Percentiles rank a stretch among this genome's conserved stretches.
These are phyloP conservation scores for Zapus hudsonius DNA, from an alignment of 2,113 vertebrate genomes.

Conservation along the genomic window DNA sequence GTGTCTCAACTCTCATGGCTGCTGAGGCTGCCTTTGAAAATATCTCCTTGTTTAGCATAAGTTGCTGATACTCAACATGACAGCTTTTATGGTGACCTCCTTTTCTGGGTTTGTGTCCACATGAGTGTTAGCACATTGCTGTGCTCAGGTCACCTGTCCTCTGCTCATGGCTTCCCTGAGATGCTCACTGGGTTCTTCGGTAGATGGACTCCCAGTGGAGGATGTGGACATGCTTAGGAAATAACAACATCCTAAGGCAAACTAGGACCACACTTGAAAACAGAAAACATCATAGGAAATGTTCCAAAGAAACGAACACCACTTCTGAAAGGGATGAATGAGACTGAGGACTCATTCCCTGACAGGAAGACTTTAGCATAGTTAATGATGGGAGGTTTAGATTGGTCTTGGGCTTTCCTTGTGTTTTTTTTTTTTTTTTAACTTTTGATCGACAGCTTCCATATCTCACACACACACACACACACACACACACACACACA, in stretches of 20 bases:
- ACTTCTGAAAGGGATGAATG: not conserved
- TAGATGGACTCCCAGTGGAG: not conserved
- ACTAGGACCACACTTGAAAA: not conserved
- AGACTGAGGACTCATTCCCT: not conserved
- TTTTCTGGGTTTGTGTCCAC: not conserved
- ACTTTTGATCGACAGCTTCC: too few species aligned
- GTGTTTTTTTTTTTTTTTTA: too few species aligned
- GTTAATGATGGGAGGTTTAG: not conserved
- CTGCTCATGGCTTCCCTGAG: not conserved
- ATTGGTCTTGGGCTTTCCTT: not conserved
- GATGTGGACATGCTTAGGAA: not conserved
- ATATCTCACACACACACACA: too few species aligned
- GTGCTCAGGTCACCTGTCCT: not conserved
- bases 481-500: too few species aligned
- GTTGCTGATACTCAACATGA: not conserved
- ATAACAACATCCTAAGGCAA: not conserved
- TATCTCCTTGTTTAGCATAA: not conserved
- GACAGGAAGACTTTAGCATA: not conserved
- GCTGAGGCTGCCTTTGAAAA: conserved; percentile 9
- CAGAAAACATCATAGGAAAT: not conserved
- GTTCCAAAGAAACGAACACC: not conserved
- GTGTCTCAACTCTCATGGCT: not conserved
- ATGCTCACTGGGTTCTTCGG: too few species aligned
- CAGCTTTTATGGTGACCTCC: not conserved
- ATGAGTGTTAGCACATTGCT: not conserved